A percentile compares a stretch with the other conserved stretches of the same genome.
Conservation (phyloP, 2,797 vertebrate species). For the Bovichtus diacanthus region DNA sequence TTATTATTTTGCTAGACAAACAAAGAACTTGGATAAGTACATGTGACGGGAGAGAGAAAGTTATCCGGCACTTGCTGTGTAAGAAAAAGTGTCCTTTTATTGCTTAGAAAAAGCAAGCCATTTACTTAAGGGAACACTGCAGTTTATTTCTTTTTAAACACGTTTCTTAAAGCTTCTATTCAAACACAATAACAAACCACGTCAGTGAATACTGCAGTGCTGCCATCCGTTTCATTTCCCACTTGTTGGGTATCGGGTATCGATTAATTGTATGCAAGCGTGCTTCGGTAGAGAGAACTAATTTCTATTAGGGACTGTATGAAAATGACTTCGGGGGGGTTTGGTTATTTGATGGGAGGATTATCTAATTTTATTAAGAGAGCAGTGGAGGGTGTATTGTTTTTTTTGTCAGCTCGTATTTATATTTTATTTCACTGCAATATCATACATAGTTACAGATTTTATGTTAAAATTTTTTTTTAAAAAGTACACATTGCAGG, state of each 20-base stretch:
- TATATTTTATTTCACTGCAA: neutral
- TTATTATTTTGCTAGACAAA: slow-evolving; percentile 16
- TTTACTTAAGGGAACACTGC: neutral
- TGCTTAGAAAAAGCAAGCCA: neutral
- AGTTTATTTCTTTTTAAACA: neutral
- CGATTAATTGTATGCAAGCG: neutral
- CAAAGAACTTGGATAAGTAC: neutral
- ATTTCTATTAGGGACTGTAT: neutral
- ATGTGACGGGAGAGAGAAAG: neutral
- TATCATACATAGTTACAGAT: no score
- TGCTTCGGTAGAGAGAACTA: neutral
- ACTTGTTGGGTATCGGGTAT: neutral
- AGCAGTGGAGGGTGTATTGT: neutral
- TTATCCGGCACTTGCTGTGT: slow-evolving; percentile 5
- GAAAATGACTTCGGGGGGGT: neutral
- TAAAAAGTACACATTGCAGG: neutral
- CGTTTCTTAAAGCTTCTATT: neutral
- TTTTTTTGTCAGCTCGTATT: neutral
- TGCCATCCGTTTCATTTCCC: neutral
- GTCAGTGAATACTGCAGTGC: neutral
- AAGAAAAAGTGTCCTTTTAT: neutral
- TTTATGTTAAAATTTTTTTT: no score
- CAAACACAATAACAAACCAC: neutral
- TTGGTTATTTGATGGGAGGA: neutral
- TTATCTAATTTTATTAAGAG: neutral